Percentiles rank a stretch among this genome's conserved stretches.
These are phyloP conservation scores for Trichoplusia ni DNA, from an alignment of 1,140 invertebrate genomes.

Conservation along the genomic window DNA sequence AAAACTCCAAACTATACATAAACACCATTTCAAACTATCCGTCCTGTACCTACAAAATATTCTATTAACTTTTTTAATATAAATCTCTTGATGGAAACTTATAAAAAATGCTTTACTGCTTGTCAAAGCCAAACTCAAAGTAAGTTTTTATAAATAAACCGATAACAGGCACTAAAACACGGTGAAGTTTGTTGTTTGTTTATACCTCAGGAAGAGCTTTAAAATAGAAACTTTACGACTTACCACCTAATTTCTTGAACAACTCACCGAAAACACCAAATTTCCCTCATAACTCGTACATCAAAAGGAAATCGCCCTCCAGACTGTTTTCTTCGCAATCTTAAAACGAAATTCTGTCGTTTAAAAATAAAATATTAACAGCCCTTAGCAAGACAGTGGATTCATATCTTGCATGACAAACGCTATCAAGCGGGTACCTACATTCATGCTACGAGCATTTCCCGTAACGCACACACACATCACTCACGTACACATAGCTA, in stretches of 20 bases:
- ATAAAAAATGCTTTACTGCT: no score
- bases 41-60: no score
- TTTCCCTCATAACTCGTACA: background rate
- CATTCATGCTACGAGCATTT: slow-evolving; percentile 48
- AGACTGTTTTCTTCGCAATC: slow-evolving; percentile 14
- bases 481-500: background rate
- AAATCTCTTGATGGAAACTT: no score
- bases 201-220: no score
- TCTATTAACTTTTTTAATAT: no score
- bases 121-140: no score
- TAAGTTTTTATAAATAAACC: no score
- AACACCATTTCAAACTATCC: no score
- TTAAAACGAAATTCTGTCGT: slow-evolving; percentile 24
- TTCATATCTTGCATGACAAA: slow-evolving; percentile 62
- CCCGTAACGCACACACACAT: slow-evolving; percentile 39
- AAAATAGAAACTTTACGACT: background rate
- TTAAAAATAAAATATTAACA: slow-evolving; percentile 28
- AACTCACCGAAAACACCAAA: background rate
- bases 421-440: slow-evolving; percentile 65
- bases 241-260: background rate
- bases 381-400: slow-evolving; percentile 32
- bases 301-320: background rate
- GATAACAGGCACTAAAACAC: no score
- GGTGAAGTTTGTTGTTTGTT: no score
- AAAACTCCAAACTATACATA: no score